Percentiles rank a stretch among this genome's conserved stretches.
Conservation (phyloP, 2,113 vertebrate genomes). For the Natator depressus region DNA sequence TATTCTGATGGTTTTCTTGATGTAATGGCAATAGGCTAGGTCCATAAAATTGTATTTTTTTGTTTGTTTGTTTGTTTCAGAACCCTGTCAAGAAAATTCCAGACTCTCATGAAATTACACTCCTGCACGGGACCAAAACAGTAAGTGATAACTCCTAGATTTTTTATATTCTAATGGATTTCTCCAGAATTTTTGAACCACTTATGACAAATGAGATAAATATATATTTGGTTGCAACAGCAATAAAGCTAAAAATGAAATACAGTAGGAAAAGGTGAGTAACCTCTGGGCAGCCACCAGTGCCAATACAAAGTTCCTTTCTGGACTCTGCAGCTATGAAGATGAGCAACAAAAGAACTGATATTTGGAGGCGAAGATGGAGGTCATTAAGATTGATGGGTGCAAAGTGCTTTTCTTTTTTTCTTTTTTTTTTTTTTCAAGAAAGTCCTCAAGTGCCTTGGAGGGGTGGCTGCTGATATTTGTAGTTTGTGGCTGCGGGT, state of each 20-base stretch:
- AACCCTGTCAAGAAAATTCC: conserved; percentile 94
- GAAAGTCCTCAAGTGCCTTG: neutral
- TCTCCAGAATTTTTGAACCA: neutral
- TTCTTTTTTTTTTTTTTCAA: too few species aligned
- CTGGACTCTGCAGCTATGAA: neutral
- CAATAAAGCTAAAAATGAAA: neutral
- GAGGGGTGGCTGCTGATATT: neutral
- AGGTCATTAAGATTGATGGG: neutral
- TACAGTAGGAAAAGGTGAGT: neutral
- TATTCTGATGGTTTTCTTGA: neutral
- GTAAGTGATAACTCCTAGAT: conserved; percentile 78
- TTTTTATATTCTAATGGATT: neutral
- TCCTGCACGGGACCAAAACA: conserved; percentile 92
- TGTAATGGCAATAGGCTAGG: neutral
- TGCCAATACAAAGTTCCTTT: neutral
- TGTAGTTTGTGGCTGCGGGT: too few species aligned
- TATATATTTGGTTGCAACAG: neutral
- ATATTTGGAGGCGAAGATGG: neutral
- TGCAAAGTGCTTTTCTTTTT: too few species aligned
- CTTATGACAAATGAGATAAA: neutral
- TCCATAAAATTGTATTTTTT: neutral
- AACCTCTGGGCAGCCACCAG: neutral
- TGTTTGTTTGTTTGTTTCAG: conserved; percentile 72
- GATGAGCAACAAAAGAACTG: neutral
- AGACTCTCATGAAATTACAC: conserved; percentile 95